Evolutionary conservation across 2,888 invertebrate genomes (phyloP), one percentile per base, ranked within the genome.

Genomic region (Andricus curvator): DNA sequence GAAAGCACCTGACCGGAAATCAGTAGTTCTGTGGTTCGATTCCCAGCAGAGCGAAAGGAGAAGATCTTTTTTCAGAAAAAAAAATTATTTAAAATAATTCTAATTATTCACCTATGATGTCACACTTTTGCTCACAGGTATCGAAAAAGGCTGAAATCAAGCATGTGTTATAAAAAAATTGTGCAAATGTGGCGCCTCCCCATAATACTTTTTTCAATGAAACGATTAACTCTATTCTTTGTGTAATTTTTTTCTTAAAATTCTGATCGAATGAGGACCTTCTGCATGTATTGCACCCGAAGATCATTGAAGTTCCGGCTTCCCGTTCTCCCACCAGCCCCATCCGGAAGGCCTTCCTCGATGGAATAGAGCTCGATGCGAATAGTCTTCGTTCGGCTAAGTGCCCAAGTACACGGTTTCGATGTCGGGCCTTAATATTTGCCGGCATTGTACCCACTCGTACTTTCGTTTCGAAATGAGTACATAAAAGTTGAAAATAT

Each of bases 291-390:
- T 4, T 74, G 74, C 51, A 51, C 78, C 76, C 56, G 60, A 78
- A 48, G 78, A 64, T 77, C 62, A 60, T 41, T 64, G n/a, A n/a
- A 84, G 84, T 86, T 87, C 85, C 85, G 82, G 83, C 83, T 83
- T 85, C 83, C 86, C 68, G 78, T 85, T 77, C 88, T 85, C 88
- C 86, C 85, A 86, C 84, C 82, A 81, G 82, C 80, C 83, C 84
- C 82, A 81, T 83, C 80, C 83, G 81, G 81, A 85, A 85, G 82
- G 84, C 84, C 84, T 86, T 85, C 85, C 83, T 81, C 84, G n/a
- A 80, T 84, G 81, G 83, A 76, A 84, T 81, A 82, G 77, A 68
- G 79, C 81, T 76, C 79, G 80, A 81, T 80, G 80, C 79, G 84
- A 81, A 83, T 85, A 84, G 86, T 85, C 84, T 81, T 67, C 82